Evolutionary conservation across 2,797 vertebrate species (phyloP).

Genomic region (Pseudochirops cupreus): DNA sequence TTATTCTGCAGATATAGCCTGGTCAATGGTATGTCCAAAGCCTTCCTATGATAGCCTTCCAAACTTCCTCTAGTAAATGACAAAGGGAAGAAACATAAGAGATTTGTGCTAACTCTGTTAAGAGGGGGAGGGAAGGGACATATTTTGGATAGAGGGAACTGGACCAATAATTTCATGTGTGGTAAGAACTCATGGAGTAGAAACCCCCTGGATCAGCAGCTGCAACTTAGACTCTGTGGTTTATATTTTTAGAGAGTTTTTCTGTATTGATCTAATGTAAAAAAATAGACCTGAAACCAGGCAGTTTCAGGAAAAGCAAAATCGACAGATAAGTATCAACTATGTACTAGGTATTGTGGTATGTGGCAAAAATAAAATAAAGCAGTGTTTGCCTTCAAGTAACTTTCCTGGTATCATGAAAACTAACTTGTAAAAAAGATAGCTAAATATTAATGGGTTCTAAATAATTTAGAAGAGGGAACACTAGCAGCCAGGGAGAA

Average conservation of each 20-base stretch:
- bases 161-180: background rate
- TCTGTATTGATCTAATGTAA: background rate
- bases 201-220: background rate
- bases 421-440: background rate
- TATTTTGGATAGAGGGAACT: background rate
- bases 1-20: background rate
- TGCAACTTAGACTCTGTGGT: too few relatives aligned
- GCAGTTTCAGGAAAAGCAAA: background rate
- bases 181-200: background rate
- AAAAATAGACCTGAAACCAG: background rate
- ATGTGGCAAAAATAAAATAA: background rate
- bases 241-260: background rate
- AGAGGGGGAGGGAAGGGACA: background rate
- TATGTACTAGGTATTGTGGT: background rate
- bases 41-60: background rate
- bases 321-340: background rate
- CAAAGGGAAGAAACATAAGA: background rate
- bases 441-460: background rate
- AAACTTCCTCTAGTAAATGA: background rate
- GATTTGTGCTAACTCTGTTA: background rate
- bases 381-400: background rate
- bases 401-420: background rate
- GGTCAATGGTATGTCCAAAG: background rate
- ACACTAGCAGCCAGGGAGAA: background rate
- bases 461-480: background rate